Percentiles rank a stretch among this genome's conserved stretches.
Evolutionary conservation across 2,888 invertebrate genomes (phyloP).

Genomic region (Mylabris sibirica): DNA sequence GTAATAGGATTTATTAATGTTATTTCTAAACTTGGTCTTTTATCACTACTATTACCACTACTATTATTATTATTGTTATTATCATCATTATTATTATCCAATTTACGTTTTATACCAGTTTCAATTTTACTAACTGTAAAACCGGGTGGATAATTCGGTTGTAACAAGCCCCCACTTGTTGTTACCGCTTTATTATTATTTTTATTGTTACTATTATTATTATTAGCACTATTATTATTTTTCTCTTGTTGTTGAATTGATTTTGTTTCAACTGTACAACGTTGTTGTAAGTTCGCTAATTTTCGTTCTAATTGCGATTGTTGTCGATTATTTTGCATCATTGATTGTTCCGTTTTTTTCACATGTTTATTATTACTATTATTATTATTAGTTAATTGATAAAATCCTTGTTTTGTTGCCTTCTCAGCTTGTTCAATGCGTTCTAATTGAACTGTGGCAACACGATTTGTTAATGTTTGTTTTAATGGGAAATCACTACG

Average conservation of each 20-base stretch:
- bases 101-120: slow-evolving; percentile 55
- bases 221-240: slow-evolving; percentile 32
- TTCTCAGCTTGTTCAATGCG: slow-evolving; percentile 47
- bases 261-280: slow-evolving; percentile 53
- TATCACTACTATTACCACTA: slow-evolving; percentile 41
- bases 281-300: slow-evolving; percentile 54
- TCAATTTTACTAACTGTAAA: slow-evolving; percentile 62
- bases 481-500: slow-evolving; percentile 1
- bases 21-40: slow-evolving; percentile 58
- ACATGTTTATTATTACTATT: slow-evolving; percentile 29
- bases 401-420: slow-evolving; percentile 32
- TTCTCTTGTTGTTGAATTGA: slow-evolving; percentile 13
- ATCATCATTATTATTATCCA: slow-evolving; percentile 42
- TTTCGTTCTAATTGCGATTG: slow-evolving; percentile 43
- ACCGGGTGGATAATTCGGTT: slow-evolving; percentile 49
- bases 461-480: slow-evolving; percentile 28
- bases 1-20: slow-evolving; percentile 54
- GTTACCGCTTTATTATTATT: not conserved
- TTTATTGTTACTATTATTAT: not conserved
- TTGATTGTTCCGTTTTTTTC: slow-evolving; percentile 37
- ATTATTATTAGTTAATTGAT: not conserved
- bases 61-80: slow-evolving; percentile 37
- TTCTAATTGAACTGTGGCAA: slow-evolving; percentile 47
- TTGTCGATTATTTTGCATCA: slow-evolving; percentile 41
- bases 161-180: slow-evolving; percentile 16